Evolutionary conservation across 2,797 vertebrate genomes (phyloP), one percentile per base, ranked within the genome.

Genomic region (Mus spretus): DNA sequence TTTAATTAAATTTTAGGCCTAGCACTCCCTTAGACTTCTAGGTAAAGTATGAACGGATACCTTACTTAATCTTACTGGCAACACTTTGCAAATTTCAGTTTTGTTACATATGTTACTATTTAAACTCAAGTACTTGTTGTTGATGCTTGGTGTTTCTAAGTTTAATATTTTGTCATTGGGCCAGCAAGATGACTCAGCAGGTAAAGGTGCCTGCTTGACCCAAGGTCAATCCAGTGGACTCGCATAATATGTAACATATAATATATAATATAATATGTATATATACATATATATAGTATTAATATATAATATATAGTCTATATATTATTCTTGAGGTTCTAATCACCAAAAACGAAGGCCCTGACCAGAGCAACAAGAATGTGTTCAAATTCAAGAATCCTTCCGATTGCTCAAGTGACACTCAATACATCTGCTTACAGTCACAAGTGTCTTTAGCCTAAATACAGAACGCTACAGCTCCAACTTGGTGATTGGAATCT

Each of bases 401-500:
- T 47, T 92, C 44, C 13, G 17, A 61, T 86, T n/a, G 74, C 40
- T 55, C 63, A 78, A 28, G 94, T 78, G 88, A 93, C 75, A 75
- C 70, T 75, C 28, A 31, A 22, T 85, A 65, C 57, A 85, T 34
- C 80, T 83, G 2, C 57, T 83, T 90, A 72, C 47, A 79, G 53
- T 93, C 10, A 80, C 59, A 57, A 74, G 6, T 37, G 85, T 77
- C 11, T 92, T 91, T 92, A 83, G 78, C n/a, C 47, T 88, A 90
- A 92, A 81, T 70, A 85, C 67, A 37, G 93, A 40, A 74, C 40
- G 61, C 22, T 90, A 20, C 81, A 22, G 47, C 55, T 22, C 80
- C 37, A 78, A 72, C 10, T 83, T 53, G 67, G 55, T 94, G 80
- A 53, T 89, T 87, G 90, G 91, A 96, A 91, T 89, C 55, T 89